phyloP scores from a whole-genome alignment of 2,888 invertebrate species.

The Eudemis profundana region DNA sequence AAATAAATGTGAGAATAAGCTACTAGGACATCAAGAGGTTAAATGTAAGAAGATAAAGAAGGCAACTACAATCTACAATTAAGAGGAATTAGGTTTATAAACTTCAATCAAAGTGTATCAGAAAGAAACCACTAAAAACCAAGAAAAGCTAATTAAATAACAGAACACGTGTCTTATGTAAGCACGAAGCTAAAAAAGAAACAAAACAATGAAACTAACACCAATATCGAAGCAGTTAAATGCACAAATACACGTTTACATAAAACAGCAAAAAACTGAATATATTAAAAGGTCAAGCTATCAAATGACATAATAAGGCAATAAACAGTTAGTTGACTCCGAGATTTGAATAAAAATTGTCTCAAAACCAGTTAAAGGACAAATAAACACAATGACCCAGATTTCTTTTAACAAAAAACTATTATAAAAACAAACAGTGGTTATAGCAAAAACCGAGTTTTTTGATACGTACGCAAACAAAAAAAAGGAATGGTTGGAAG shows the following conservation, averaged over 20 bases:
- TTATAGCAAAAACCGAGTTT: conserved; percentile 42
- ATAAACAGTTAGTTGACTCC: conserved; percentile 43
- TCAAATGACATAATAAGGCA: conserved; percentile 44
- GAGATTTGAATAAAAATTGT: conserved; percentile 44
- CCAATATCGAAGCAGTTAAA: conserved; percentile 14
- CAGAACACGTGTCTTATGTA: conserved; percentile 5
- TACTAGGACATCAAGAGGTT: no score
- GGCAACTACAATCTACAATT: no score
- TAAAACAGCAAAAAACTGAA: conserved; percentile 39
- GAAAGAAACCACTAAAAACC: not conserved
- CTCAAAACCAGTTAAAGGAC: conserved; percentile 44
- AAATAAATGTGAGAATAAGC: no score
- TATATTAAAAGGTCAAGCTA: conserved; percentile 42
- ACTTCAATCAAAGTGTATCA: not conserved
- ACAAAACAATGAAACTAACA: conserved; percentile 19
- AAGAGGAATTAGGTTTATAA: no score
- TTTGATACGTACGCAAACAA: conserved; percentile 24
- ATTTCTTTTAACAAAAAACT: conserved; percentile 43
- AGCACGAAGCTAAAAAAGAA: conserved; percentile 5
- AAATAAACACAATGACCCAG: conserved; percentile 44
- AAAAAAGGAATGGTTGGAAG: conserved; percentile 39
- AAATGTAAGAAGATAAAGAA: no score
- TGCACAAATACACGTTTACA: conserved; percentile 21
- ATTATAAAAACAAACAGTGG: conserved; percentile 43
- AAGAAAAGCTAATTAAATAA: not conserved